Conservation (phyloP, 2,113 vertebrate genomes). For the Ailuropoda melanoleuca region DNA sequence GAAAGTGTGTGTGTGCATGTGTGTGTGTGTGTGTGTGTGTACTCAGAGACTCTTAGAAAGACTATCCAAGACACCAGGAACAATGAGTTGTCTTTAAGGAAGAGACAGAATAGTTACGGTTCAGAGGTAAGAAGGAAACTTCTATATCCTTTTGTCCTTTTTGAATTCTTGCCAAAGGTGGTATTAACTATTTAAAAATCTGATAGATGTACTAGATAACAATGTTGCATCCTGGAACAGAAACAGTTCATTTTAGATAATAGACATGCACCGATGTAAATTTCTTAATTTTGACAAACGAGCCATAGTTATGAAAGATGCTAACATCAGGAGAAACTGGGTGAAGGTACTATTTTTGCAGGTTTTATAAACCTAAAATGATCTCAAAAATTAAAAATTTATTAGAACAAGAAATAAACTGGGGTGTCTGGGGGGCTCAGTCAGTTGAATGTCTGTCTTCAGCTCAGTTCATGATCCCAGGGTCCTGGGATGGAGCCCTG, state of each 20-base stretch:
- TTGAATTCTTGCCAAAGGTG: neutral
- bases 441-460: no score
- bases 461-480: no score
- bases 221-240: neutral
- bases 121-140: neutral
- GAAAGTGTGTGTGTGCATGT: neutral
- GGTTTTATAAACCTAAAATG: conserved; percentile 35
- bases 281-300: conserved; percentile 31
- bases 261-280: neutral
- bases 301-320: neutral
- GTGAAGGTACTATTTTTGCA: neutral
- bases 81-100: neutral
- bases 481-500: no score
- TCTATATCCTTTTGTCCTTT: neutral
- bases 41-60: neutral
- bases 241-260: conserved; percentile 7
- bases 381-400: neutral
- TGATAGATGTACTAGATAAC: neutral
- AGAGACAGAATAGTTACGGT: neutral
- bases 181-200: conserved; percentile 19
- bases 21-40: neutral
- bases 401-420: neutral
- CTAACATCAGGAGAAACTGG: neutral
- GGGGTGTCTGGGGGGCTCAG: neutral
- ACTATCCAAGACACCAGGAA: neutral